A percentile compares a stretch with the other conserved stretches of the same genome.
phyloP scores from a whole-genome alignment of 1,140 invertebrate species.

The Drosophila aff. region DNA sequence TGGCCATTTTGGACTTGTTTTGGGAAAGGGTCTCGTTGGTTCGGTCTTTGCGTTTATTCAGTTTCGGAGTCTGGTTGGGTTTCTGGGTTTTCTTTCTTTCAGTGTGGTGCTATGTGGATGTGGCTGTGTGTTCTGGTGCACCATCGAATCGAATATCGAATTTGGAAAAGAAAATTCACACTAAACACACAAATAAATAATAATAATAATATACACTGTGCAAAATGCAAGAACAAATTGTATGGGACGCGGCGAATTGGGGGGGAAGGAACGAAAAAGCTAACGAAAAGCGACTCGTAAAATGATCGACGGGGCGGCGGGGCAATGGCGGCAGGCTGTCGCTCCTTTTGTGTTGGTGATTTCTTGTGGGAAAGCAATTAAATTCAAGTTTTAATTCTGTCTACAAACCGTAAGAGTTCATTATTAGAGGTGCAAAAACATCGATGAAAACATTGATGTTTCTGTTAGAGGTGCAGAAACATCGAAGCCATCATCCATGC shows the following conservation, averaged over 20 bases:
- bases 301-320: slow-evolving; percentile 31
- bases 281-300: slow-evolving; percentile 23
- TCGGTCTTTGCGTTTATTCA: slow-evolving; percentile 70
- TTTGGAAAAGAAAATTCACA: slow-evolving; percentile 36
- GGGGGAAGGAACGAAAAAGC: slow-evolving; percentile 5
- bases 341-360: slow-evolving; percentile 68
- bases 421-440: slow-evolving; percentile 11
- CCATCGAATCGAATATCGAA: slow-evolving; percentile 20
- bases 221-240: slow-evolving; percentile 29
- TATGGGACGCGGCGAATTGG: slow-evolving; percentile 29
- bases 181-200: slow-evolving; percentile 49
- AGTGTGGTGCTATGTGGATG: slow-evolving; percentile 67
- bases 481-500: too few relatives aligned
- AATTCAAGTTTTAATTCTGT: slow-evolving; percentile 55
- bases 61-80: slow-evolving; percentile 48
- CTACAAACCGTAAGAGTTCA: slow-evolving; percentile 80
- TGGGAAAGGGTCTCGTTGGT: slow-evolving; percentile 77
- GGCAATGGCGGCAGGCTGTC: slow-evolving; percentile 30
- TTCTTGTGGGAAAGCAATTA: slow-evolving; percentile 54
- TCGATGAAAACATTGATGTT: too few relatives aligned
- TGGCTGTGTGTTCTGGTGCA: slow-evolving; percentile 59
- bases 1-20: slow-evolving; percentile 76
- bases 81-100: slow-evolving; percentile 58
- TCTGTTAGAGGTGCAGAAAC: too few relatives aligned
- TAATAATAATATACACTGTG: slow-evolving; percentile 35